Evolutionary conservation across 2,113 vertebrate genomes (phyloP), one percentile per base, ranked within the genome.

Genomic region (Mugil cephalus): DNA sequence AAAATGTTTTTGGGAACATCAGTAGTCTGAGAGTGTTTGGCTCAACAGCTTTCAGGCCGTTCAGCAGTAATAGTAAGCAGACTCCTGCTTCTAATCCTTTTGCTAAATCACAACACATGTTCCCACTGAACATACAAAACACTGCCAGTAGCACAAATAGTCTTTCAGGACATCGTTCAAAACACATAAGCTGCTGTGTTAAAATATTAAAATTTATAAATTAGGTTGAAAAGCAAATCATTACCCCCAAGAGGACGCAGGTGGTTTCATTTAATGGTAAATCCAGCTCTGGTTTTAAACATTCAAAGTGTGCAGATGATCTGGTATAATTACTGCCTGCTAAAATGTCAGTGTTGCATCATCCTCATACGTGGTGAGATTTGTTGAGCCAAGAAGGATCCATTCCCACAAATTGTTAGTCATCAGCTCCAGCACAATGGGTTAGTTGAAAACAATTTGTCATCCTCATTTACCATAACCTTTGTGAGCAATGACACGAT

Each of bases 331-430:
- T 61, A 58, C 72, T 79, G 75, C 74, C 72, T 45, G 42, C 50
- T 74, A 53, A 88, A 91, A 76, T 84, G 84, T 89, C 77, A 78
- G 64, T 1, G 68, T 88, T 90, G 80, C 89, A 87, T 92, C 88
- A 87, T 78, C 65, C 19, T 79, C n/a, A 1, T 81, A 72, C 21
- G 60, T 82, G 79, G 80, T 77, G 69, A 77, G 70, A 83, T 80
- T 64, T 61, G 55, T 83, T 52, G 50, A 86, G 84, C 86, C 87
- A 84, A 86, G 74, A 74, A 70, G 40, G 66, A 87, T 87, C 70
- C 35, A 85, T 90, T 91, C 86, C 86, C 86, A 82, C 82, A 82
- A 87, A 45, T 77, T 6, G 7, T 89, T 88, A 90, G 86, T 89
- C 88, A 90, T 90, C 79, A 61, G 6, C 74, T 77, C 39, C 51